These are phyloP conservation scores for Valencia hispanica DNA, from an alignment of 2,797 vertebrate species.

Conservation along the genomic window DNA sequence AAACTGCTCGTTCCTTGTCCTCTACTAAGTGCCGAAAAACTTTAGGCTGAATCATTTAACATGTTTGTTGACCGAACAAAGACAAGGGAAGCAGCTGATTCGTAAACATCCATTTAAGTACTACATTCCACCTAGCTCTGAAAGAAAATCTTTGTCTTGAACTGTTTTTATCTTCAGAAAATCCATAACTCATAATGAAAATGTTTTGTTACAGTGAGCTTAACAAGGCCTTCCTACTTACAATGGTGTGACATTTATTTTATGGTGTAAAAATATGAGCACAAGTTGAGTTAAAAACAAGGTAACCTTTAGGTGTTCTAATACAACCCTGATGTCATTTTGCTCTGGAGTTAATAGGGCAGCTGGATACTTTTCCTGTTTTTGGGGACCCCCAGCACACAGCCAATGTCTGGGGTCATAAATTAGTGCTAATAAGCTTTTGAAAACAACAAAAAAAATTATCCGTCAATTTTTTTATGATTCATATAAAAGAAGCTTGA, in stretches of 20 bases:
- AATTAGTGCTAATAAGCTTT: not conserved
- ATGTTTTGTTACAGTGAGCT: not conserved
- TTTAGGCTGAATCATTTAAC: constrained; percentile 1
- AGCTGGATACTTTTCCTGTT: not conserved
- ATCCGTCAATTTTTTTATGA: not conserved
- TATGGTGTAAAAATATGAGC: not conserved
- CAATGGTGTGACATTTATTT: not conserved
- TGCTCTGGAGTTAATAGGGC: not conserved
- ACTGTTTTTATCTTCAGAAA: not conserved
- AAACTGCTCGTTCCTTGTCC: not conserved
- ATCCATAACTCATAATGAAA: not conserved
- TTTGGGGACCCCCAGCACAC: not conserved
- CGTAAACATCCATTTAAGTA: not conserved
- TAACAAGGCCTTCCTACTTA: not conserved
- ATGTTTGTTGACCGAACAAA: not conserved
- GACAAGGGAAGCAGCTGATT: not conserved
- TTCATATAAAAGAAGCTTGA: not conserved
- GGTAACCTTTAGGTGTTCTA: not conserved
- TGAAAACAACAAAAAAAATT: not conserved
- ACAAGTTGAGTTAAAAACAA: not conserved
- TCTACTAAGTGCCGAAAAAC: not conserved
- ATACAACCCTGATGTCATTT: constrained; percentile 2
- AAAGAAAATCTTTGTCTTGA: not conserved
- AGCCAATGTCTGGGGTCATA: not conserved
- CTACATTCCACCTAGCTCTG: not conserved